phyloP scores from a whole-genome alignment of 2,113 vertebrate genomes.

The Elanus axillaris region DNA sequence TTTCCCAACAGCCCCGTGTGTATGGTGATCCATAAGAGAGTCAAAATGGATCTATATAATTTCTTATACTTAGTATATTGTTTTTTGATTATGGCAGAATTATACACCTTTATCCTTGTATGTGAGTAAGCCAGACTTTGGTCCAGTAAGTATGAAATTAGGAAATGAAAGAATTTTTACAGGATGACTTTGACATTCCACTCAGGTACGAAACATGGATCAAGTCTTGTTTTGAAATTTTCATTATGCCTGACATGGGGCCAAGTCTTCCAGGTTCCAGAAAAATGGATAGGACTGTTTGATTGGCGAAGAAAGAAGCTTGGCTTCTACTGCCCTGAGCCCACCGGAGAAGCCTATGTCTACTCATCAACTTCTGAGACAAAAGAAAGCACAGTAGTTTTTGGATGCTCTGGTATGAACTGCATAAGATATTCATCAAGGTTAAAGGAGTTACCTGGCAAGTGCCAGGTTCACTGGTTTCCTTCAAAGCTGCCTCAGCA shows the following conservation, averaged over 20 bases:
- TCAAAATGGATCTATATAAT: background rate
- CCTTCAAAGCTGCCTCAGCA: background rate
- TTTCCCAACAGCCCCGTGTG: background rate
- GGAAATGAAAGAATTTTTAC: background rate
- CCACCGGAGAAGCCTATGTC: background rate
- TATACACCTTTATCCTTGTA: background rate
- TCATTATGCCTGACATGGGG: background rate
- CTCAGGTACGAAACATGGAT: background rate
- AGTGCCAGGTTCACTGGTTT: background rate
- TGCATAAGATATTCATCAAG: background rate
- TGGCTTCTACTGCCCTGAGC: background rate
- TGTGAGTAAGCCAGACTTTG: background rate
- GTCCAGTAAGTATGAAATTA: background rate
- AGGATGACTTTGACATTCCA: background rate
- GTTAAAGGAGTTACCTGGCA: background rate
- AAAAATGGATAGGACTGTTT: background rate
- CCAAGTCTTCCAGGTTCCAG: background rate
- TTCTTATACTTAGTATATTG: background rate
- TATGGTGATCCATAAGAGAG: background rate
- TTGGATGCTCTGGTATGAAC: background rate
- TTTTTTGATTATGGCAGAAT: background rate
- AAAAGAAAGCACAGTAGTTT: background rate
- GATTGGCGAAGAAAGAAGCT: background rate
- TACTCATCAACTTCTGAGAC: background rate
- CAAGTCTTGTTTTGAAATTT: background rate